Evolutionary conservation across 2,113 vertebrate genomes (phyloP).

Genomic region (Thunnus maccoyii): DNA sequence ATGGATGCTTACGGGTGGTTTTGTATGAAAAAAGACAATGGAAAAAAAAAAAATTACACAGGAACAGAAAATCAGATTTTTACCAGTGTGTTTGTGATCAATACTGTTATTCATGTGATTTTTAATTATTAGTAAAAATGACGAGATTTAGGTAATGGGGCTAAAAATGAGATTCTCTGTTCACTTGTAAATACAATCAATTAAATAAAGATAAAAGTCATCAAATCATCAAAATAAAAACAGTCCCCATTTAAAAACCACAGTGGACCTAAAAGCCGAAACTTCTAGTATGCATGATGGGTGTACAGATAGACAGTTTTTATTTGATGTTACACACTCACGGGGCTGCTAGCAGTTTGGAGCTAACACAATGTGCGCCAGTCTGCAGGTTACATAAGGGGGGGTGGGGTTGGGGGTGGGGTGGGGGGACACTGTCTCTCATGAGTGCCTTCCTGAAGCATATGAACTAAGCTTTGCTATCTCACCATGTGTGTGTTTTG

Average conservation of each 20-base stretch:
- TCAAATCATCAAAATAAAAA: slow-evolving; percentile 91
- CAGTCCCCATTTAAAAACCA: slow-evolving; percentile 90
- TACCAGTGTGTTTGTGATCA: slow-evolving; percentile 16
- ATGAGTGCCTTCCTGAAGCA: slow-evolving; percentile 39
- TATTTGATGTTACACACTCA: slow-evolving; percentile 86
- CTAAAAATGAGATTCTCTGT: slow-evolving; percentile 66
- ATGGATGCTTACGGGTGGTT: slow-evolving; percentile 88
- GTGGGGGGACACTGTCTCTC: slow-evolving; percentile 63
- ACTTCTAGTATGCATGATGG: slow-evolving; percentile 91
- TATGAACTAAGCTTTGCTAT: slow-evolving; percentile 24
- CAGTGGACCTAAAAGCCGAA: slow-evolving; percentile 92
- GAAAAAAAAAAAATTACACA: slow-evolving; percentile 72
- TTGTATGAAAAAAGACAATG: slow-evolving; percentile 91
- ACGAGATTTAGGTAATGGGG: slow-evolving; percentile 75
- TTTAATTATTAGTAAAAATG: slow-evolving; percentile 47
- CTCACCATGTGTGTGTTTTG: slow-evolving; percentile 15
- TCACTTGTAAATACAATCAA: slow-evolving; percentile 66
- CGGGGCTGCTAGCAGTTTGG: slow-evolving; percentile 82
- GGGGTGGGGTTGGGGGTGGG: slow-evolving; percentile 10
- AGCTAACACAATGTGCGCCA: slow-evolving; percentile 89
- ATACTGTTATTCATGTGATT: slow-evolving; percentile 42
- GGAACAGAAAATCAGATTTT: slow-evolving; percentile 43
- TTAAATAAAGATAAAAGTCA: slow-evolving; percentile 83
- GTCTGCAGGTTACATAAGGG: slow-evolving; percentile 87
- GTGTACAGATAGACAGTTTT: slow-evolving; percentile 89